Evolutionary conservation across 2,797 vertebrate species (phyloP).

Genomic region (Protonibea diacanthus): DNA sequence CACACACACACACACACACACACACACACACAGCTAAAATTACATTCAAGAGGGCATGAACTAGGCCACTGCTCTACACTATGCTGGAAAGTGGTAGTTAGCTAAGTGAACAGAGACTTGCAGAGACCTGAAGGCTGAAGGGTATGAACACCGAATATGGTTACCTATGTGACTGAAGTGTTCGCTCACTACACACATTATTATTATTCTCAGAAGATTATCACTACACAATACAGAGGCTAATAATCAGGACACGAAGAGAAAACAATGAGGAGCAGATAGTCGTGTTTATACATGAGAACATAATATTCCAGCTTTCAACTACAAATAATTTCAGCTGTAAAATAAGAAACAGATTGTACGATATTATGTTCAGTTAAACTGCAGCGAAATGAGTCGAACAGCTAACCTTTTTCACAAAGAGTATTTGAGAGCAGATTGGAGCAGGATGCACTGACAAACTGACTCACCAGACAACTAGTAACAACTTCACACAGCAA

Average conservation of each 20-base stretch:
- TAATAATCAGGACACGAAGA: slow-evolving; percentile 5
- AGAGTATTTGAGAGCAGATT: slow-evolving; percentile 48
- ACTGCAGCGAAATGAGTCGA: slow-evolving; percentile 30
- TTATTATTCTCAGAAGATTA: slow-evolving; percentile 7
- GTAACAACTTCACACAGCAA: slow-evolving; percentile 66
- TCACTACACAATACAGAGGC: neutral
- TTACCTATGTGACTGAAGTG: neutral
- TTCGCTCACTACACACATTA: neutral
- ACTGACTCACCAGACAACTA: slow-evolving; percentile 61
- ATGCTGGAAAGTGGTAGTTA: slow-evolving; percentile 52
- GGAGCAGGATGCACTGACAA: slow-evolving; percentile 28
- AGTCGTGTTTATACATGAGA: neutral
- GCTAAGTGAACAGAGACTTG: slow-evolving; percentile 43
- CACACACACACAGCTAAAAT: slow-evolving; percentile 64
- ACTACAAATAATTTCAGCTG: neutral
- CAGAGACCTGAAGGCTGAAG: slow-evolving; percentile 34
- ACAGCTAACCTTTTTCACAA: slow-evolving; percentile 36
- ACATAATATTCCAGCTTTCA: neutral
- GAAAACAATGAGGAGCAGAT: neutral
- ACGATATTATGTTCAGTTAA: slow-evolving; percentile 9
- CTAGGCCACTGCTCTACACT: slow-evolving; percentile 61
- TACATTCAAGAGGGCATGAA: slow-evolving; percentile 73
- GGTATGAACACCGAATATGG: slow-evolving; percentile 18
- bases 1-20: slow-evolving; percentile 24
- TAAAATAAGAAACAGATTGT: slow-evolving; percentile 34